Percentiles rank a stretch among this genome's conserved stretches.
phyloP scores from a whole-genome alignment of 2,797 vertebrate genomes.

The Molossus molossus region DNA sequence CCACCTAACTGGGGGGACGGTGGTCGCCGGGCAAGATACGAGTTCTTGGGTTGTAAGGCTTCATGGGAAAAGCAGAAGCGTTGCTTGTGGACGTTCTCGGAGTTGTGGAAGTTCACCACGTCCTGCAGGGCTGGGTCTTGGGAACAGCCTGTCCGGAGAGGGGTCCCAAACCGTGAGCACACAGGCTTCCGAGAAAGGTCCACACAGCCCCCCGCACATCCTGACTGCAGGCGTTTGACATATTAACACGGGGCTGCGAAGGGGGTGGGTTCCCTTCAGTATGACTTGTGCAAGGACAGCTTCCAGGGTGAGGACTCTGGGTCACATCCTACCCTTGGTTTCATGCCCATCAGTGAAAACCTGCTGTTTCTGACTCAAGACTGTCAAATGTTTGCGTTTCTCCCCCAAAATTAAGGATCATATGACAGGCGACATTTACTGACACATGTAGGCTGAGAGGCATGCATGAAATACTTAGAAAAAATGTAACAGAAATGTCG shows the following conservation, averaged over 20 bases:
- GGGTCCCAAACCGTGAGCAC: neutral
- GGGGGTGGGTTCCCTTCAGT: neutral
- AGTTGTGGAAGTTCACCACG: neutral
- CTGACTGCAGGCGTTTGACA: constrained; percentile 19
- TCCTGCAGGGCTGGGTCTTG: neutral
- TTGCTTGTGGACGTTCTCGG: neutral
- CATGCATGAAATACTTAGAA: neutral
- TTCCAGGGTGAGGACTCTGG: neutral
- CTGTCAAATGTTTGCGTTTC: neutral
- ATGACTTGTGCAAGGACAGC: neutral
- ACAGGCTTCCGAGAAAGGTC: neutral
- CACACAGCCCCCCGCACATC: neutral
- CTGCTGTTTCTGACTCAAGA: constrained; percentile 1
- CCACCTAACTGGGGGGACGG: neutral
- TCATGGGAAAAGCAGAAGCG: neutral
- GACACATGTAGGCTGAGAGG: neutral
- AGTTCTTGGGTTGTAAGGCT: neutral
- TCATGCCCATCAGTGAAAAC: constrained; percentile 29
- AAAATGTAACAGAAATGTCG: neutral
- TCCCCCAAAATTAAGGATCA: neutral
- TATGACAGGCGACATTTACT: neutral
- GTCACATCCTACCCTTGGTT: constrained; percentile 46
- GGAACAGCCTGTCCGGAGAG: neutral
- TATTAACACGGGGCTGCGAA: neutral
- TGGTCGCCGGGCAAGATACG: neutral